Percentiles rank a stretch among this genome's conserved stretches.
These are phyloP conservation scores for Lasioglossum figueresi DNA, from an alignment of 2,888 invertebrate species.

Conservation along the genomic window DNA sequence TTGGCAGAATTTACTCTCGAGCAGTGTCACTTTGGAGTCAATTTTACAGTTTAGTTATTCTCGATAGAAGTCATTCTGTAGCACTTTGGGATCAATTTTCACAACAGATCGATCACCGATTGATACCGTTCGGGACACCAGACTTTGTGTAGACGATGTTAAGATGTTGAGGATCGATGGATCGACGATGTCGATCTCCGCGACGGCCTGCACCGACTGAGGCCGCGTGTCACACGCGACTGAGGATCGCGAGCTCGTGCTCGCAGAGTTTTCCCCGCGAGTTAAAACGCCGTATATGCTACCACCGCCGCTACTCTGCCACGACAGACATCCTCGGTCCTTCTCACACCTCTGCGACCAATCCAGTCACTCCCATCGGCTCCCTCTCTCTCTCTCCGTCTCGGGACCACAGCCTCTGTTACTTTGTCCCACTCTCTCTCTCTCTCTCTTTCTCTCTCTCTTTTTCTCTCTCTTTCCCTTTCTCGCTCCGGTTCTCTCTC, in stretches of 20 bases:
- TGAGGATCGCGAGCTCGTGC: constrained; percentile 72
- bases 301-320: constrained; percentile 51
- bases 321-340: constrained; percentile 59
- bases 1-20: neutral
- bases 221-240: constrained; percentile 79
- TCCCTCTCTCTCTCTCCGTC: constrained; percentile 27
- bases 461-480: constrained; percentile 7
- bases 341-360: constrained; percentile 22
- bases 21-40: neutral
- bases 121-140: neutral
- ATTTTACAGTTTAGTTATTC: neutral
- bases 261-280: constrained; percentile 68
- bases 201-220: constrained; percentile 52
- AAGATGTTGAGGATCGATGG: neutral
- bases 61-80: neutral
- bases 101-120: neutral
- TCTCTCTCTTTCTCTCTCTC: neutral
- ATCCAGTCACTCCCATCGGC: constrained; percentile 21
- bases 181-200: neutral
- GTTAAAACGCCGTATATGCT: constrained; percentile 68
- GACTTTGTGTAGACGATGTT: neutral
- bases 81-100: neutral
- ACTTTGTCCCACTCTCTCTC: neutral
- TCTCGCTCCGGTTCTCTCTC: neutral
- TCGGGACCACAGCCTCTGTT: neutral